Percentiles rank a stretch among this genome's conserved stretches.
Conservation (phyloP, 1,140 invertebrate species). For the Homalodisca vitripennis region DNA sequence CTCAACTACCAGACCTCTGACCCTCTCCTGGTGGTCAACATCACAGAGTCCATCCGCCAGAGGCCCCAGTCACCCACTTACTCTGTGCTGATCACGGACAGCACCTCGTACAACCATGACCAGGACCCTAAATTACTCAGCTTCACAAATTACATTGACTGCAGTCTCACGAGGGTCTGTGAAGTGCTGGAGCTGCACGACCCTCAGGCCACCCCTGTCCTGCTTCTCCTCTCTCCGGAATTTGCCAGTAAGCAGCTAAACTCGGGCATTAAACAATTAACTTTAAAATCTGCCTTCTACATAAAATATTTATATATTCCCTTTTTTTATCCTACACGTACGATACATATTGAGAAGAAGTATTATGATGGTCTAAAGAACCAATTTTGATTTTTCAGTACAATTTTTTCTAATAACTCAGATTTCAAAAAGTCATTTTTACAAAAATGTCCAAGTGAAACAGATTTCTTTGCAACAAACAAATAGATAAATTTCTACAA, state of each 20-base stretch:
- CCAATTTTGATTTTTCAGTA: too few relatives aligned
- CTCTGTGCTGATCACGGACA: background rate
- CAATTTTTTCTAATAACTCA: too few relatives aligned
- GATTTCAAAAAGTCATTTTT: too few relatives aligned
- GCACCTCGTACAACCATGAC: background rate
- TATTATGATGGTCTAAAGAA: too few relatives aligned
- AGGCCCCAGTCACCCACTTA: background rate
- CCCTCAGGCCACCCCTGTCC: background rate
- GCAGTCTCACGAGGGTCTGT: background rate
- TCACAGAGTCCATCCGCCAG: background rate
- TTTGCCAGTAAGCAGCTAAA: background rate
- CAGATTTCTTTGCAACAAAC: too few relatives aligned
- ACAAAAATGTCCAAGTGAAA: too few relatives aligned
- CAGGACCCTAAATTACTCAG: background rate
- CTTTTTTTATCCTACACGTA: too few relatives aligned
- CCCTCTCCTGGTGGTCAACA: background rate
- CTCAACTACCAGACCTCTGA: slow-evolving; percentile 5
- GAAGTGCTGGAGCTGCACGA: background rate
- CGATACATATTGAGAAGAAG: too few relatives aligned
- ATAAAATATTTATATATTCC: too few relatives aligned
- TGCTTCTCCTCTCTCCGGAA: background rate
- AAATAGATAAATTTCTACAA: too few relatives aligned
- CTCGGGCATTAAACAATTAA: background rate
- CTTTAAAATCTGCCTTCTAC: too few relatives aligned
- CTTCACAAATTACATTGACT: slow-evolving; percentile 2